Evolutionary conservation across 2,797 vertebrate genomes (phyloP).

Genomic region (Aldrovandia affinis): DNA sequence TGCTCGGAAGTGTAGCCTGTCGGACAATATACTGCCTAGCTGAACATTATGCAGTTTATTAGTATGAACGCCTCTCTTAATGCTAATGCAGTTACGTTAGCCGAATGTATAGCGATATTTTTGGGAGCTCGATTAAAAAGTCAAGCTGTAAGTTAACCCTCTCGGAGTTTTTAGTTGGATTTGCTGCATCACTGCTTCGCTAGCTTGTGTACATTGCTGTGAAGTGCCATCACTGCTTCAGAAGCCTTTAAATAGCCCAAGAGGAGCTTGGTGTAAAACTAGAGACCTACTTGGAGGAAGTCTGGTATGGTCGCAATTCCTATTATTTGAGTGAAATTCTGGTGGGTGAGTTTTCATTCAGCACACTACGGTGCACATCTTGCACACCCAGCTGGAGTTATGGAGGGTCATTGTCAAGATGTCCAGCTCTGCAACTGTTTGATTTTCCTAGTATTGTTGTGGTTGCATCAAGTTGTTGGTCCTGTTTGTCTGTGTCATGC

Average conservation of each 20-base stretch:
- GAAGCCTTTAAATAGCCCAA: not conserved
- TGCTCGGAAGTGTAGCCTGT: too few relatives aligned
- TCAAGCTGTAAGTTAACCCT: not conserved
- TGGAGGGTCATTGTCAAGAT: not conserved
- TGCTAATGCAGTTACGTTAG: too few relatives aligned
- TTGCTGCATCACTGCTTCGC: slow-evolving; percentile 14
- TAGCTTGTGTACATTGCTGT: not conserved
- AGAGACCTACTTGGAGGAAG: not conserved
- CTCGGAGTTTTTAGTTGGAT: not conserved
- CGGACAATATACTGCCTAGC: not conserved
- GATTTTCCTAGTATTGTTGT: not conserved
- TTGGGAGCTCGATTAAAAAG: not conserved
- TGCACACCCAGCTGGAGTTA: not conserved
- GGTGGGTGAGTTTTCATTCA: not conserved
- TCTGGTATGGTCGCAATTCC: not conserved
- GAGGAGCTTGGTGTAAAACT: not conserved
- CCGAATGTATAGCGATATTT: not conserved
- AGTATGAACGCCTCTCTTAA: not conserved
- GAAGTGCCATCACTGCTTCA: not conserved
- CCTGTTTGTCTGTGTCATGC: too few relatives aligned
- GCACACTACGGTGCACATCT: not conserved
- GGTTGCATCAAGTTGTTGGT: not conserved
- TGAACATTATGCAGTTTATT: not conserved
- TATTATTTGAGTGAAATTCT: not conserved
- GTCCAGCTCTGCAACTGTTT: not conserved